Evolutionary conservation across 2,888 invertebrate species (phyloP).

Genomic region (Drosophila pseudotakahashii): DNA sequence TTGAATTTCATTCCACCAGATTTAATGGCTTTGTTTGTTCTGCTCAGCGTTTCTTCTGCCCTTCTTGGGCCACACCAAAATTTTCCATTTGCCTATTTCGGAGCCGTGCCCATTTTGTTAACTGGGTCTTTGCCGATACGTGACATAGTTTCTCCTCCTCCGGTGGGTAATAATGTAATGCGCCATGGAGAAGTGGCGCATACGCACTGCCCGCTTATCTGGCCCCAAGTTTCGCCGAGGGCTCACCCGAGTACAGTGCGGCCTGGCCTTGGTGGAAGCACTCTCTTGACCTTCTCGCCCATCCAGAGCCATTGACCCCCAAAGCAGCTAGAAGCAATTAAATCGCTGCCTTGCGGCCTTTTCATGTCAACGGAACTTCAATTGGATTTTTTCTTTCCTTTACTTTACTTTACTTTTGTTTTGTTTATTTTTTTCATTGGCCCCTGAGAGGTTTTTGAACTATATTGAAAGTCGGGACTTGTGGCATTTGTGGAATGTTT

Average conservation of each 20-base stretch:
- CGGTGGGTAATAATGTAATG: not conserved
- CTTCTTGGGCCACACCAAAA: conserved; percentile 23
- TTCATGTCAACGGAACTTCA: conserved; percentile 75
- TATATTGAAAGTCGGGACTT: conserved; percentile 13
- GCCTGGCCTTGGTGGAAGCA: conserved; percentile 48
- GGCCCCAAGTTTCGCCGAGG: conserved; percentile 9
- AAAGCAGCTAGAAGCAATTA: conserved; percentile 43
- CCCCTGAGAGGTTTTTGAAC: conserved; percentile 72
- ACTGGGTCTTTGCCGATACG: conserved; percentile 46
- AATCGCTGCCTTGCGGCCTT: conserved; percentile 45
- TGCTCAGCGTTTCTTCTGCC: conserved; percentile 12
- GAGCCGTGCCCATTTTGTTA: conserved; percentile 29
- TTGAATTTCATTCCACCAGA: not conserved
- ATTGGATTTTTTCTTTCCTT: conserved; percentile 53
- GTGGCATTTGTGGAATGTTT: conserved; percentile 48
- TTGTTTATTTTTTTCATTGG: conserved; percentile 13
- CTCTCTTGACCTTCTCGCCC: conserved; percentile 60
- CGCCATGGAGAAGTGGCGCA: conserved; percentile 28
- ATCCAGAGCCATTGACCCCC: conserved; percentile 71
- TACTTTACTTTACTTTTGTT: too few species aligned
- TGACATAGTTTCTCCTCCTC: conserved; percentile 40
- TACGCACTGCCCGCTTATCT: conserved; percentile 28
- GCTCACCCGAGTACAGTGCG: conserved; percentile 28
- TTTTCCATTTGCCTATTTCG: conserved; percentile 43
- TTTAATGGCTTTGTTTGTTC: conserved; percentile 34